Percentiles rank a stretch among this genome's conserved stretches.
Conservation (phyloP, 2,888 invertebrate genomes). For the Odontocerum albicorne region DNA sequence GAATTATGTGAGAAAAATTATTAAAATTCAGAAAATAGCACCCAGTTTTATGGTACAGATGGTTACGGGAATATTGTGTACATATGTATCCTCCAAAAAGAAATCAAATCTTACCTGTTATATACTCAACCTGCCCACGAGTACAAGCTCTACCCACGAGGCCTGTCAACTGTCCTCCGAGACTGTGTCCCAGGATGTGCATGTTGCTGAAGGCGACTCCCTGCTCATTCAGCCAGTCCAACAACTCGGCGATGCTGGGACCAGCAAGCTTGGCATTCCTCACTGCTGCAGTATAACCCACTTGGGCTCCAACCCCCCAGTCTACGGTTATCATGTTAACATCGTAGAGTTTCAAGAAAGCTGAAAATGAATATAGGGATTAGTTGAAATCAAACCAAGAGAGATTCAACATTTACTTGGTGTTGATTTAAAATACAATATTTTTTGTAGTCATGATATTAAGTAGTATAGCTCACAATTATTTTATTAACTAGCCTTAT, state of each 20-base stretch:
- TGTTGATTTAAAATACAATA: too few relatives aligned
- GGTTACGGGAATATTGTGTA: too few relatives aligned
- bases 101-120: conserved; percentile 49
- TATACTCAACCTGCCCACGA: conserved; percentile 42
- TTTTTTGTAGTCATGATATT: too few relatives aligned
- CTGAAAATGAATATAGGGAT: conserved; percentile 16
- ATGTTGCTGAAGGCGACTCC: conserved; percentile 43
- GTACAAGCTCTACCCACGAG: conserved; percentile 45
- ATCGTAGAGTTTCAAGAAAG: conserved; percentile 37
- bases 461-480: too few relatives aligned
- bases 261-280: conserved; percentile 43
- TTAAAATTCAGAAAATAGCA: too few relatives aligned
- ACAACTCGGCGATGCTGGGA: conserved; percentile 42
- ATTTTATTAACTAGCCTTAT: too few relatives aligned
- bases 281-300: conserved; percentile 45
- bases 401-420: too few relatives aligned
- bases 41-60: too few relatives aligned
- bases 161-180: conserved; percentile 51
- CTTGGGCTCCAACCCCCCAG: conserved; percentile 47
- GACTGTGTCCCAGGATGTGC: conserved; percentile 51
- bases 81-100: too few relatives aligned
- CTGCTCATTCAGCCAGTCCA: conserved; percentile 42
- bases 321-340: conserved; percentile 52
- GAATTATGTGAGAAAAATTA: too few relatives aligned
- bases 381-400: too few relatives aligned